A percentile compares a stretch with the other conserved stretches of the same genome.
These are phyloP conservation scores for Brachionus asplanchnoidis DNA, from an alignment of 1,140 invertebrate genomes.

Conservation along the genomic window DNA sequence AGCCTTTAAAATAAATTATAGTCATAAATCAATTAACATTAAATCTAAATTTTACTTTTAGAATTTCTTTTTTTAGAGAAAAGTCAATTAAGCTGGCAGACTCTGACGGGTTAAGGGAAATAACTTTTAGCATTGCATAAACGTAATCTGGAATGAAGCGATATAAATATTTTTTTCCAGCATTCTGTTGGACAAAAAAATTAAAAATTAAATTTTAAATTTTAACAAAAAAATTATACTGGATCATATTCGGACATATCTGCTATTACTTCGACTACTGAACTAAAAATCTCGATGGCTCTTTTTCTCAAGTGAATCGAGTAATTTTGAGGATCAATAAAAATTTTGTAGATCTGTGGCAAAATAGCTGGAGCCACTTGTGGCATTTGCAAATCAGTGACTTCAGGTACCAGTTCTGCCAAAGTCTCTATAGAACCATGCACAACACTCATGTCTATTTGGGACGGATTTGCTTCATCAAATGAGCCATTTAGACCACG, in stretches of 20 bases:
- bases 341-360: slow-evolving; percentile 71
- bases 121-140: slow-evolving; percentile 65
- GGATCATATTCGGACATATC: slow-evolving; percentile 63
- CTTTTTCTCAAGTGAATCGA: slow-evolving; percentile 63
- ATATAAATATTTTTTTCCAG: slow-evolving; percentile 63
- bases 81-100: slow-evolving; percentile 62
- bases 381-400: slow-evolving; percentile 67
- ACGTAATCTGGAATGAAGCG: slow-evolving; percentile 69
- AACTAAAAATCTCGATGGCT: slow-evolving; percentile 67
- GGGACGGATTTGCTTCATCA: slow-evolving; percentile 50
- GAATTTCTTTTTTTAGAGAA: slow-evolving; percentile 68
- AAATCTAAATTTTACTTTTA: slow-evolving; percentile 60
- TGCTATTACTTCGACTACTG: slow-evolving; percentile 62
- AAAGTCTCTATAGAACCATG: slow-evolving; percentile 74
- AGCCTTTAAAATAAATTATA: not conserved
- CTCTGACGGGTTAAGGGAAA: slow-evolving; percentile 61
- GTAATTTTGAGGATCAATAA: slow-evolving; percentile 63
- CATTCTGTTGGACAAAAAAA: slow-evolving; percentile 45
- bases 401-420: slow-evolving; percentile 67
- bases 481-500: slow-evolving; percentile 57
- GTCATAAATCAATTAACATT: not conserved
- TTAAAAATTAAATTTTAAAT: not conserved
- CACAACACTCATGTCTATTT: slow-evolving; percentile 59
- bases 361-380: slow-evolving; percentile 70
- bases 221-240: slow-evolving; percentile 44